A percentile compares a stretch with the other conserved stretches of the same genome.
phyloP scores from a whole-genome alignment of 2,797 vertebrate species.

The Myotis myotis region DNA sequence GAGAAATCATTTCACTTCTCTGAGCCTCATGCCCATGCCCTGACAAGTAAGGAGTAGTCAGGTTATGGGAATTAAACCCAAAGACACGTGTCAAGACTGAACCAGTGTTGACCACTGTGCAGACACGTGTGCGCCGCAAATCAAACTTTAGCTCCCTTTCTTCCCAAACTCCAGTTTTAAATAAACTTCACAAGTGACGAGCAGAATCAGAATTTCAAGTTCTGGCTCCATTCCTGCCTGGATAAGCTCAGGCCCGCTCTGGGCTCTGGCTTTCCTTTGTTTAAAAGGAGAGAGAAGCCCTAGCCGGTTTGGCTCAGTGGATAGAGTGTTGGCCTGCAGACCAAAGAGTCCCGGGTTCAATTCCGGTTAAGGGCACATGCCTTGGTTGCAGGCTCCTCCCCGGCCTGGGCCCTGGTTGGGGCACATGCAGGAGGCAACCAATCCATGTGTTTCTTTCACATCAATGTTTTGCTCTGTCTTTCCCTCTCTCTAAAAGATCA shows the following conservation, averaged over 20 bases:
- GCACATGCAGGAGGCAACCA: no score
- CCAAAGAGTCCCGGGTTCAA: no score
- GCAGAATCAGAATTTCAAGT: not conserved
- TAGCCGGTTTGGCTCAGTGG: no score
- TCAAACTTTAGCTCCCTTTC: not conserved
- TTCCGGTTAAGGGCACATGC: no score
- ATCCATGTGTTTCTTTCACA: no score
- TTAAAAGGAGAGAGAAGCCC: not conserved
- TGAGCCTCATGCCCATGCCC: not conserved
- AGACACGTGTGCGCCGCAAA: not conserved
- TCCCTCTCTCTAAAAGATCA: no score
- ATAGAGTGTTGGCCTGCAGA: no score
- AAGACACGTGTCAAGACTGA: accelerated
- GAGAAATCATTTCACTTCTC: not conserved
- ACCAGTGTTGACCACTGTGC: accelerated
- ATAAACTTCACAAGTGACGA: not conserved
- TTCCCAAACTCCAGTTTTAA: not conserved
- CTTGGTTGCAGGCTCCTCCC: no score
- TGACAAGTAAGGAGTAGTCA: not conserved
- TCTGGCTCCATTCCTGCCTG: not conserved
- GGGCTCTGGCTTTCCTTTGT: not conserved
- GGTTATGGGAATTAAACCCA: not conserved
- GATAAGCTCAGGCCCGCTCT: not conserved
- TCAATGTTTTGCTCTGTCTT: no score
- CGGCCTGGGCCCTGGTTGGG: no score